Evolutionary conservation across 2,888 invertebrate species (phyloP).

Genomic region (Scotopteryx bipunctaria): DNA sequence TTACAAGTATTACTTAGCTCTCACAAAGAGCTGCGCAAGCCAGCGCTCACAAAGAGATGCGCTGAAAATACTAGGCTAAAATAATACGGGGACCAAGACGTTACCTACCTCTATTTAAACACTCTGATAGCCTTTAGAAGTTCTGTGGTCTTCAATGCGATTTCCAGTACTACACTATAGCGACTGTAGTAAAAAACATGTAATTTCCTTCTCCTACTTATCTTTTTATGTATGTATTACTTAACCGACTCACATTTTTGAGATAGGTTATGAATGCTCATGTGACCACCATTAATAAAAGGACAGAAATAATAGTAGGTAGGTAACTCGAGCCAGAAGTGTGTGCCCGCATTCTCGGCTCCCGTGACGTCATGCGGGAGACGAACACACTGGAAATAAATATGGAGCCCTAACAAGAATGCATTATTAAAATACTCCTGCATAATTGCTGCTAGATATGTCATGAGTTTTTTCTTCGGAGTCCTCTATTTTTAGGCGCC

Average conservation of each 20-base stretch:
- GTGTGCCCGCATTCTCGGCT: slow-evolving; percentile 32
- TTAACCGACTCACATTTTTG: not conserved
- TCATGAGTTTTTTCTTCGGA: no score
- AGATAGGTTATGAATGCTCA: not conserved
- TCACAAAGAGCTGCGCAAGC: slow-evolving; percentile 16
- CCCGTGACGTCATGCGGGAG: slow-evolving; percentile 32
- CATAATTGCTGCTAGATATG: no score
- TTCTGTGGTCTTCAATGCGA: no score
- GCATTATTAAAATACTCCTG: not conserved
- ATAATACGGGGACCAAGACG: slow-evolving; percentile 4
- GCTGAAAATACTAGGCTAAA: slow-evolving; percentile 9
- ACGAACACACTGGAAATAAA: not conserved
- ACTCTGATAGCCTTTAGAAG: no score
- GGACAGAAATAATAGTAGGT: slow-evolving; percentile 22
- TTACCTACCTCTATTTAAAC: not conserved
- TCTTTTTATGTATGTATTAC: no score
- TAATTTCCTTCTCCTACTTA: no score
- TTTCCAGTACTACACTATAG: no score
- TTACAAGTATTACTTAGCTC: no score
- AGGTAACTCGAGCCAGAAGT: slow-evolving; percentile 25
- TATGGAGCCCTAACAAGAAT: not conserved
- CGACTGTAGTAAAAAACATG: no score
- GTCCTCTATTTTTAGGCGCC: no score
- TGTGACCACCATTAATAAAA: slow-evolving; percentile 13
- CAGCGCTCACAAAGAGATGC: slow-evolving; percentile 15